phyloP scores from a whole-genome alignment of 2,888 invertebrate species.

The Pheosia gnoma region DNA sequence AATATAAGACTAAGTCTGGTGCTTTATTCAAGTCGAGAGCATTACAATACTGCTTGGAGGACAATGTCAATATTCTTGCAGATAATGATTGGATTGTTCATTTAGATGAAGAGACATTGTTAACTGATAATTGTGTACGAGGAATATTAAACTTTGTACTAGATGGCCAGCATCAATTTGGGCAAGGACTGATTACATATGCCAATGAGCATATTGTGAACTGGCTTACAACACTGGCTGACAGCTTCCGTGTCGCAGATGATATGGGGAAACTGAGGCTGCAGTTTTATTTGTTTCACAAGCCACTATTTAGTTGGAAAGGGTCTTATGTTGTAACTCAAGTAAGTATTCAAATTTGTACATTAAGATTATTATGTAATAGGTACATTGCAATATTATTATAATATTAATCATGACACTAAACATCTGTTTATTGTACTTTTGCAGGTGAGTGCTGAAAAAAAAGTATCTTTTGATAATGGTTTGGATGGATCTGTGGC shows the following conservation, averaged over 20 bases:
- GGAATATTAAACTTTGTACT: conserved; percentile 97
- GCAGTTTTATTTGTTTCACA: conserved; percentile 96
- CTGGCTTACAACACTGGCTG: conserved; percentile 98
- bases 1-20: conserved; percentile 94
- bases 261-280: conserved; percentile 98
- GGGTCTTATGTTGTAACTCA: conserved; percentile 98
- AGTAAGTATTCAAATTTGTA: conserved; percentile 75
- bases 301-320: conserved; percentile 98
- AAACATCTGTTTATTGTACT: neutral
- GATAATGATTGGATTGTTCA: conserved; percentile 99
- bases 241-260: conserved; percentile 97
- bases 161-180: conserved; percentile 97
- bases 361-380: conserved; percentile 2
- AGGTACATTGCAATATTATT: no score
- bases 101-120: conserved; percentile 97
- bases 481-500: conserved; percentile 98
- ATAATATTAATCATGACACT: neutral
- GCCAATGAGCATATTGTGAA: conserved; percentile 98
- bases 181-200: conserved; percentile 97
- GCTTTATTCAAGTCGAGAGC: conserved; percentile 97
- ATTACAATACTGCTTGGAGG: conserved; percentile 97
- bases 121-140: conserved; percentile 95
- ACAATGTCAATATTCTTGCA: conserved; percentile 91
- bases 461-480: conserved; percentile 96
- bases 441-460: conserved; percentile 93